Conservation (phyloP, 2,113 vertebrate species). For the Falcunculus frontatus region DNA sequence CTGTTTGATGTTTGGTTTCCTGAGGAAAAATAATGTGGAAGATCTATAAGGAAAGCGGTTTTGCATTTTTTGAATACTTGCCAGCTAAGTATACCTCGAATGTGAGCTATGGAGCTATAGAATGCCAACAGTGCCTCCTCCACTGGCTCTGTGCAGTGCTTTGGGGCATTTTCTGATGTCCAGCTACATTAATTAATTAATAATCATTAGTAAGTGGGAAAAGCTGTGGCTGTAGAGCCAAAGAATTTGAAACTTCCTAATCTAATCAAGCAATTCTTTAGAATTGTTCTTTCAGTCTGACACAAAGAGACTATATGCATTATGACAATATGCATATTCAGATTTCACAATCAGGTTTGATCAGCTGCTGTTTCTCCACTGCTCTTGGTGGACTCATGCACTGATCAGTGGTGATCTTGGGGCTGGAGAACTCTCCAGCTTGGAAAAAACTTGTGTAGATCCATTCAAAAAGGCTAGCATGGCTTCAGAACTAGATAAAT, state of each 20-base stretch:
- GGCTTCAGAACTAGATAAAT: neutral
- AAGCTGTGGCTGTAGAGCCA: neutral
- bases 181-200: neutral
- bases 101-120: accelerated
- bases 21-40: neutral
- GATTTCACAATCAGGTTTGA: neutral
- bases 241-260: neutral
- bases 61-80: neutral
- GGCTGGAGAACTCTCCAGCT: neutral
- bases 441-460: neutral
- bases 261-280: neutral
- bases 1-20: neutral
- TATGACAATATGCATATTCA: neutral
- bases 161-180: constrained; percentile 17
- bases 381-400: neutral
- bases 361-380: neutral
- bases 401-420: neutral
- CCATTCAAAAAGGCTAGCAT: neutral
- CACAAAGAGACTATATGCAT: neutral
- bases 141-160: constrained; percentile 19
- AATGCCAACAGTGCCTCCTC: constrained; percentile 10
- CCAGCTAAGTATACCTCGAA: neutral
- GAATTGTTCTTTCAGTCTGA: neutral
- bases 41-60: neutral
- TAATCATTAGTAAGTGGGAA: neutral